These are phyloP conservation scores for Contarinia nasturtii DNA, from an alignment of 1,140 invertebrate species.

Conservation along the genomic window DNA sequence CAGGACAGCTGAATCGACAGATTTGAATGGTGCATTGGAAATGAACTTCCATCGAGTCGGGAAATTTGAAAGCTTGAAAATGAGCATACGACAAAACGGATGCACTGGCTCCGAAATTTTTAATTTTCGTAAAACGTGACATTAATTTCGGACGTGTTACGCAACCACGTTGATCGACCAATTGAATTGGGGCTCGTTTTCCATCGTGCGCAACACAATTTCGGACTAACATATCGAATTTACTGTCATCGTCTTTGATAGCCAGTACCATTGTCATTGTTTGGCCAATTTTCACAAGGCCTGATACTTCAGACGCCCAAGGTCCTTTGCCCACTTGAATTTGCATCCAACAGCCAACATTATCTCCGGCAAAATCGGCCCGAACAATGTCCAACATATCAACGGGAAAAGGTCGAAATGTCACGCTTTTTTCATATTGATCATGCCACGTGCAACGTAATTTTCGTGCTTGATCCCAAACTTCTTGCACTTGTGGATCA, in stretches of 20 bases:
- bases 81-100: constrained; percentile 82
- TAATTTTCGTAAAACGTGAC: constrained; percentile 87
- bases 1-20: constrained; percentile 79
- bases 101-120: constrained; percentile 83
- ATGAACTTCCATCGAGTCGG: constrained; percentile 90
- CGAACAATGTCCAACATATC: constrained; percentile 88
- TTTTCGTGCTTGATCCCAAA: constrained; percentile 88
- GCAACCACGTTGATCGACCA: constrained; percentile 84
- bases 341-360: constrained; percentile 90
- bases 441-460: constrained; percentile 89
- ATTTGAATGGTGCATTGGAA: constrained; percentile 94
- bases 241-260: constrained; percentile 88
- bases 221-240: constrained; percentile 88
- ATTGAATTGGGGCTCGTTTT: constrained; percentile 81
- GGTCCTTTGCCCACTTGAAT: constrained; percentile 89
- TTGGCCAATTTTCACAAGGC: constrained; percentile 85
- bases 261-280: constrained; percentile 95
- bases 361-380: constrained; percentile 86
- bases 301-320: constrained; percentile 87
- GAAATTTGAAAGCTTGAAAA: constrained; percentile 91
- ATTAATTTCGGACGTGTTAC: constrained; percentile 81
- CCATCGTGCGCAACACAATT: constrained; percentile 91
- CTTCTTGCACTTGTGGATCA: constrained; percentile 86
- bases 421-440: constrained; percentile 87
- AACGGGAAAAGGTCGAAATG: constrained; percentile 84